These are phyloP conservation scores for Drosophila meridiana DNA, from an alignment of 2,888 invertebrate species.

Conservation along the genomic window DNA sequence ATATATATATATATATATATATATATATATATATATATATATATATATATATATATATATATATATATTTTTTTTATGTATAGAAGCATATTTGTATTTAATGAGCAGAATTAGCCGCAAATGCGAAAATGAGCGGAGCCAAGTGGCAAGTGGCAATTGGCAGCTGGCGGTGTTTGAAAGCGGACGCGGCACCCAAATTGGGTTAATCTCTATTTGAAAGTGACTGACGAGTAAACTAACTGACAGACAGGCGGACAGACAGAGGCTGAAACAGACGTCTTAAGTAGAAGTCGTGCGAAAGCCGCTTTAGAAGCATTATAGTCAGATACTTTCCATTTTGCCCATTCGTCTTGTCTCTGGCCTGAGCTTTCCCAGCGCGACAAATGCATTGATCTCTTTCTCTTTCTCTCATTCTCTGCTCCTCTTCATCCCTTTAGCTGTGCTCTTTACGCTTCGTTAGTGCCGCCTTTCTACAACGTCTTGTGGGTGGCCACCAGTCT, in stretches of 20 bases:
- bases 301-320: slow-evolving; percentile 63
- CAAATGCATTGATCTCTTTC: slow-evolving; percentile 26
- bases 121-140: slow-evolving; percentile 39
- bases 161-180: slow-evolving; percentile 42
- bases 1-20: not conserved
- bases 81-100: slow-evolving; percentile 33
- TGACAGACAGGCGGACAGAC: slow-evolving; percentile 12
- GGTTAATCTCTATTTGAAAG: slow-evolving; percentile 78
- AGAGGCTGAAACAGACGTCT: slow-evolving; percentile 5
- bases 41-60: no score
- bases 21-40: not conserved
- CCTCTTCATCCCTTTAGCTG: slow-evolving; percentile 10
- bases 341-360: not conserved
- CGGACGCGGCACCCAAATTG: slow-evolving; percentile 57
- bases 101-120: slow-evolving; percentile 58
- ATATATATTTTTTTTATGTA: no score
- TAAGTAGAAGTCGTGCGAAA: slow-evolving; percentile 48
- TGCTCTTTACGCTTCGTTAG: slow-evolving; percentile 22
- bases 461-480: slow-evolving; percentile 25
- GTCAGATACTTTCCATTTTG: slow-evolving; percentile 65
- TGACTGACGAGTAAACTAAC: slow-evolving; percentile 33
- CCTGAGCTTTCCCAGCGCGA: slow-evolving; percentile 41
- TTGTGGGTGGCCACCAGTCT: slow-evolving; percentile 31
- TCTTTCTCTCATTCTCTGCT: not conserved
- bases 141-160: slow-evolving; percentile 19